phyloP scores from a whole-genome alignment of 2,888 invertebrate species.

The Ormyrus nitidulus region DNA sequence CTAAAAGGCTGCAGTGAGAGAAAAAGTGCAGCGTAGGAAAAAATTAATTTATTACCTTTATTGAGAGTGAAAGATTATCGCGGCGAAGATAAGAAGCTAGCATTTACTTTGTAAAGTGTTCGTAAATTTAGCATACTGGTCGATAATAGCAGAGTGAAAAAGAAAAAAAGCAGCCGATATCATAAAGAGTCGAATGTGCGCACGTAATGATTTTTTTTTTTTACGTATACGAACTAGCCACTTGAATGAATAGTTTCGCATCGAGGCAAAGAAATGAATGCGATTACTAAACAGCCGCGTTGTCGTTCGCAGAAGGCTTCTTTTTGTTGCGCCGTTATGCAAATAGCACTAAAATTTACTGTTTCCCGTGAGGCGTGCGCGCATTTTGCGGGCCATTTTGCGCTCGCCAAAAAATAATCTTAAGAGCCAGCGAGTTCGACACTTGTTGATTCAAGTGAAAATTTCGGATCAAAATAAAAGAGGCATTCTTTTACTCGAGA shows the following conservation, averaged over 20 bases:
- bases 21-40: too few relatives aligned
- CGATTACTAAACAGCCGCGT: neutral
- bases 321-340: constrained; percentile 20
- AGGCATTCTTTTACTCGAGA: too few relatives aligned
- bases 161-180: neutral
- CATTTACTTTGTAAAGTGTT: too few relatives aligned
- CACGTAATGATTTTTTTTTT: constrained; percentile 3
- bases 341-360: constrained; percentile 27
- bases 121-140: too few relatives aligned
- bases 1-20: too few relatives aligned
- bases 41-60: too few relatives aligned
- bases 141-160: too few relatives aligned
- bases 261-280: constrained; percentile 8
- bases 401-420: constrained; percentile 17
- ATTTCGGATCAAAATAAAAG: neutral
- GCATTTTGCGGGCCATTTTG: neutral
- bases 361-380: neutral
- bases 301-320: neutral
- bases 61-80: too few relatives aligned
- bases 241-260: neutral
- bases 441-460: constrained; percentile 48
- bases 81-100: too few relatives aligned
- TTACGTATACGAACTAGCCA: neutral
- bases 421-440: neutral
- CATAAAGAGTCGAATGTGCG: neutral